phyloP scores from a whole-genome alignment of 2,797 vertebrate genomes.

The Pangasius krempfi region DNA sequence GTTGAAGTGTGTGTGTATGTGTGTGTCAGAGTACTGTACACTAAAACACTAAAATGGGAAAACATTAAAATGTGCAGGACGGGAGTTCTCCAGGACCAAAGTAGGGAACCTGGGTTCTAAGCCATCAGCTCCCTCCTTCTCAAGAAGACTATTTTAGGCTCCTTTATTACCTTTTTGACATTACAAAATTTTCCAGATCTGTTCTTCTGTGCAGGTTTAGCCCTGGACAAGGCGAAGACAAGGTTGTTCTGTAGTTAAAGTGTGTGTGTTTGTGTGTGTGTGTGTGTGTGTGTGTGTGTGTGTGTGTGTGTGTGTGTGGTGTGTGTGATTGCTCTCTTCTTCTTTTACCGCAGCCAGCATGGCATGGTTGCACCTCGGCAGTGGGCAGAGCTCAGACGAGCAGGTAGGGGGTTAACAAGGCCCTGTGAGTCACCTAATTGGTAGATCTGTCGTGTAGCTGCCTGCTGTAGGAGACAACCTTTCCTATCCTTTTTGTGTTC shows the following conservation, averaged over 20 bases:
- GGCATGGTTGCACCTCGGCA: constrained; percentile 44
- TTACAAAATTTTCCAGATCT: constrained; percentile 5
- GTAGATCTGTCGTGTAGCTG: constrained; percentile 52
- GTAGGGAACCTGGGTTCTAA: not conserved
- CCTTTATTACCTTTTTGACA: not conserved
- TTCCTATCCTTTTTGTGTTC: constrained; percentile 41
- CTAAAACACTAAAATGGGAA: not conserved
- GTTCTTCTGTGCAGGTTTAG: not conserved
- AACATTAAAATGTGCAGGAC: not conserved
- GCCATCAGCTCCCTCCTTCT: not conserved
- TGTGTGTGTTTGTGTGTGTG: constrained; percentile 1
- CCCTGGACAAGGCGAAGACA: not conserved
- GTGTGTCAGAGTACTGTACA: not conserved
- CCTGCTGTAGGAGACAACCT: constrained; percentile 38
- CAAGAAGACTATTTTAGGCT: not conserved
- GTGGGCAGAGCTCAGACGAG: constrained; percentile 31
- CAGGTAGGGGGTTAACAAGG: constrained; percentile 52
- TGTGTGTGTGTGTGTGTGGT: constrained; percentile 2
- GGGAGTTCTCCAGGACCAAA: not conserved
- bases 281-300: constrained; percentile 13
- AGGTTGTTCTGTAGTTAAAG: constrained; percentile 18
- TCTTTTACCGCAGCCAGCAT: constrained; percentile 15
- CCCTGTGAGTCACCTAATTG: constrained; percentile 57
- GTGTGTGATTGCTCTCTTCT: constrained; percentile 10
- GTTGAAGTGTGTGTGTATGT: not conserved